phyloP scores from a whole-genome alignment of 2,113 vertebrate genomes.

The Myanophis thanlyinensis region DNA sequence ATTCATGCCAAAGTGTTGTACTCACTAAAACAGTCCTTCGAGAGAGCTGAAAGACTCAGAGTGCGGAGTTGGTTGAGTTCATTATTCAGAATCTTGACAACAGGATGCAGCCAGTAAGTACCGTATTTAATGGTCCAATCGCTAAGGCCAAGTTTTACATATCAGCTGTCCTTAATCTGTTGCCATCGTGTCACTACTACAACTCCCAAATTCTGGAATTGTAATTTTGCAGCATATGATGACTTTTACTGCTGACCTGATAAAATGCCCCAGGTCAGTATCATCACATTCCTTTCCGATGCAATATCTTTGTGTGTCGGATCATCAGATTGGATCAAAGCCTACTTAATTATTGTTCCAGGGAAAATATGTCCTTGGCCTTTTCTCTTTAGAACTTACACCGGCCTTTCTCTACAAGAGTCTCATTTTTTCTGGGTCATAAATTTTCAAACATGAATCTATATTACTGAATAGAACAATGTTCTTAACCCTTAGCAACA shows the following conservation, averaged over 20 bases:
- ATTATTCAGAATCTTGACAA: too few species aligned
- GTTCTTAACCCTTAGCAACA: constrained; percentile 17
- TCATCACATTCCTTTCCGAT: not conserved
- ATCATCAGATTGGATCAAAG: constrained; percentile 10
- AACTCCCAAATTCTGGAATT: not conserved
- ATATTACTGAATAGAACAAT: constrained; percentile 35
- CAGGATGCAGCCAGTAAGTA: not conserved
- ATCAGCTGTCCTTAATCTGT: not conserved
- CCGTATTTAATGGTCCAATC: not conserved
- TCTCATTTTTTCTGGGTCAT: constrained; percentile 42
- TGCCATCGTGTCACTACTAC: not conserved
- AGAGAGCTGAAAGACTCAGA: too few species aligned
- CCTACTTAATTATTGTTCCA: not conserved
- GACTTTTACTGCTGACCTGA: not conserved
- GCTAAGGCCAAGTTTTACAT: not conserved
- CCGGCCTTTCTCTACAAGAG: constrained; percentile 25
- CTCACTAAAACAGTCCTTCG: too few species aligned
- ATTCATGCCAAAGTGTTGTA: too few species aligned
- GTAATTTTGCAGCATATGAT: not conserved
- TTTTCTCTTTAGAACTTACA: constrained; percentile 33
- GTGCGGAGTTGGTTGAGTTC: too few species aligned
- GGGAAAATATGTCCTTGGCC: constrained; percentile 26
- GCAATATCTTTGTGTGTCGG: not conserved
- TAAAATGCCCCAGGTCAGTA: not conserved
- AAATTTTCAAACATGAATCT: constrained; percentile 21